A percentile compares a stretch with the other conserved stretches of the same genome.
These are phyloP conservation scores for Trichacis sp. DNA, from an alignment of 2,888 invertebrate species.

Conservation along the genomic window DNA sequence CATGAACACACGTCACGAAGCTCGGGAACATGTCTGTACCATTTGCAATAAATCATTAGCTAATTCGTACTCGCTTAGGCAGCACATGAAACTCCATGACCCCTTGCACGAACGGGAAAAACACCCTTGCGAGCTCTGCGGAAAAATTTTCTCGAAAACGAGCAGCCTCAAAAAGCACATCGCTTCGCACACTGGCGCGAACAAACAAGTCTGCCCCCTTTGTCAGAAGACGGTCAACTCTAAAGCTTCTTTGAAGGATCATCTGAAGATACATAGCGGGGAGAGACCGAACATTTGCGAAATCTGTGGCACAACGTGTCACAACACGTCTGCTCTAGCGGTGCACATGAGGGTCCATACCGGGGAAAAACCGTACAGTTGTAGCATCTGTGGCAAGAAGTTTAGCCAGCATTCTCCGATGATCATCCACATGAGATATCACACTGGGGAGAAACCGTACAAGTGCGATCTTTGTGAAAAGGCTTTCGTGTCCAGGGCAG, in stretches of 20 bases:
- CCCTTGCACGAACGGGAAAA: conserved; percentile 59
- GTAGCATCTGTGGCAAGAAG: conserved; percentile 67
- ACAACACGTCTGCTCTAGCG: conserved; percentile 65
- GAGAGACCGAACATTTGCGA: conserved; percentile 68
- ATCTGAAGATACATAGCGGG: conserved; percentile 66
- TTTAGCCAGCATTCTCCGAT: conserved; percentile 68
- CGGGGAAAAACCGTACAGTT: conserved; percentile 68
- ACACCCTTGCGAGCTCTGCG: conserved; percentile 65
- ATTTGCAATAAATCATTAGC: conserved; percentile 56
- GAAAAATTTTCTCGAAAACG: conserved; percentile 64
- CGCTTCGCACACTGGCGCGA: conserved; percentile 63
- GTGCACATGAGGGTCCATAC: conserved; percentile 68
- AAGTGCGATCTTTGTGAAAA: conserved; percentile 63
- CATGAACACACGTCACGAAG: conserved; percentile 62
- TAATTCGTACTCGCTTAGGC: conserved; percentile 56
- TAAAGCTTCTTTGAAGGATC: conserved; percentile 66
- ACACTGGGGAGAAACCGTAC: conserved; percentile 69
- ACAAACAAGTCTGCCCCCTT: conserved; percentile 64
- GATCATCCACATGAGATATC: conserved; percentile 68
- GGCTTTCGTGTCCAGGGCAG: conserved; percentile 65
- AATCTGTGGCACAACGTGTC: conserved; percentile 68
- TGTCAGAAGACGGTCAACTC: conserved; percentile 67
- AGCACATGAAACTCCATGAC: conserved; percentile 57
- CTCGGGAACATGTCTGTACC: conserved; percentile 60
- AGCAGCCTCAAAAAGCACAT: conserved; percentile 65